Evolutionary conservation across 92 coral and sea anemone species (phyloP), one percentile per base, ranked within the genome.

Genomic region (Epizoanthus rinbou): DNA sequence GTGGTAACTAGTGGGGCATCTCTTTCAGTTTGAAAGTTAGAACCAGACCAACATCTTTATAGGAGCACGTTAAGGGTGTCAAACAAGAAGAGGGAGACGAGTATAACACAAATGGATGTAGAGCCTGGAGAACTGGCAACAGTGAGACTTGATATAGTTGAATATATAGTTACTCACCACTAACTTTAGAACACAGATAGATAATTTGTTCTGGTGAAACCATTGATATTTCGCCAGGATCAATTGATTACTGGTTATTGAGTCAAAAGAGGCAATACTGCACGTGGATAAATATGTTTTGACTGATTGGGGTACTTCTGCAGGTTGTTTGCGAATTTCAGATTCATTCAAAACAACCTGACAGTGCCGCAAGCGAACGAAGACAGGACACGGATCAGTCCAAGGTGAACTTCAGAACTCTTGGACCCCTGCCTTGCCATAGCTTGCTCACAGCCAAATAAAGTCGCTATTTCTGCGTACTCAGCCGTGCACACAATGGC

Each of bases 231-330:
- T 73, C 25, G 64, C 82, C 82, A 41, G 19, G 54, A 22, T 22
- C 22, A 37, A 43, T 59, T 60, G 71, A 78, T 78, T 18, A 56
- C 58, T 11, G 21, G 82, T 78, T 78, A 65, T 60, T 70, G 60
- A 60, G 37, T 78, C 58, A 60, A 19, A 58, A 59, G 13, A n/a
- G 35, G n/a, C 53, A 39, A 33, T 9, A 13, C 15, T 60, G 82
- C 82, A 78, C 82, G 82, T 78, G 82, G 39, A 18, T 28, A 60
- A 4, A 24, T 39, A 21, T 62, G 82, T 78, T 78, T 60, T 78
- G 71, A 63, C 82, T 60, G 71, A 78, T 25, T 62, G 59, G 23
- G 19, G 22, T 78, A 60, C 3, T 69, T 33, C 52, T 56, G 56
- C 82, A 62, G 82, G 82, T 78, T 78, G 82, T 62, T 78, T 60